phyloP scores from a whole-genome alignment of 2,797 vertebrate species.

The Amblyraja radiata region DNA sequence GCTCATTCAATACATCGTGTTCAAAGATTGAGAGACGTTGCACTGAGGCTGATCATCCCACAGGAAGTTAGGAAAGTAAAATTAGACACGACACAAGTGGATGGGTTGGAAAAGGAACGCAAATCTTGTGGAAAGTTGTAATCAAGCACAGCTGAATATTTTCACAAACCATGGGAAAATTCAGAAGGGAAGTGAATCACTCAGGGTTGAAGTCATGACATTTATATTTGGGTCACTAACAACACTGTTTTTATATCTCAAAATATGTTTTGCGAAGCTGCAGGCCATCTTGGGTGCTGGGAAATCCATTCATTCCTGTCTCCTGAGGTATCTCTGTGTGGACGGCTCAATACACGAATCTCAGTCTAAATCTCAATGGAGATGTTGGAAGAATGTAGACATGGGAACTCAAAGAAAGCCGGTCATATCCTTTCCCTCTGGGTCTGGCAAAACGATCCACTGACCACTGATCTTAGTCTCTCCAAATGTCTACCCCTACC shows the following conservation, averaged over 20 bases:
- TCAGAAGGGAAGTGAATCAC: background rate
- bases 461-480: too few relatives aligned
- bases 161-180: background rate
- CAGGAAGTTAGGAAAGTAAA: background rate
- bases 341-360: too few relatives aligned
- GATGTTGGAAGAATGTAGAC: background rate
- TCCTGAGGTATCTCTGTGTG: background rate
- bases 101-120: background rate
- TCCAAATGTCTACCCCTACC: too few relatives aligned
- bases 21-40: background rate
- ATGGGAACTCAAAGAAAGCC: background rate
- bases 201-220: background rate
- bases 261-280: background rate
- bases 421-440: too few relatives aligned
- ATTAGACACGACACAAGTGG: background rate
- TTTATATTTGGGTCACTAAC: background rate
- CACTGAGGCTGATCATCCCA: background rate
- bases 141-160: background rate
- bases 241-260: background rate
- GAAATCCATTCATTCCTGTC: background rate
- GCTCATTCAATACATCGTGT: background rate
- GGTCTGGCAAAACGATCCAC: too few relatives aligned
- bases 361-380: background rate
- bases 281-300: background rate
- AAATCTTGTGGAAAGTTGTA: background rate